Percentiles rank a stretch among this genome's conserved stretches.
Evolutionary conservation across 2,797 vertebrate species (phyloP).

Genomic region (Oryzias sinensis): DNA sequence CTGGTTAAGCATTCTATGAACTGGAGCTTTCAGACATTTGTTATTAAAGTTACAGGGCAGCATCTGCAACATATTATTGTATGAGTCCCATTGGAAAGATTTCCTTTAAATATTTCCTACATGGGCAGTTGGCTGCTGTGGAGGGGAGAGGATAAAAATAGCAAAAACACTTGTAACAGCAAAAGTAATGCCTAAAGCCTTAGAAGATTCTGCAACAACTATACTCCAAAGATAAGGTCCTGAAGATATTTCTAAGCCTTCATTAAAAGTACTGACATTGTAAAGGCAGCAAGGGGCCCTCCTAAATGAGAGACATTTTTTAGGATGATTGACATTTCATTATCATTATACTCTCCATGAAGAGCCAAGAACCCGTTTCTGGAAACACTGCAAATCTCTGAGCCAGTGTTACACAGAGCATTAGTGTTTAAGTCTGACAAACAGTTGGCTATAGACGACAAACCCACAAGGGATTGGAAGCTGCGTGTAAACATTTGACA

Average conservation of each 20-base stretch:
- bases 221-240: conserved; percentile 45
- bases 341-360: conserved; percentile 59
- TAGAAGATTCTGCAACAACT: conserved; percentile 43
- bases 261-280: conserved; percentile 49
- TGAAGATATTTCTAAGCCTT: conserved; percentile 41
- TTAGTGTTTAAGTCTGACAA: conserved; percentile 39
- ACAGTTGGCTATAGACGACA: conserved; percentile 33
- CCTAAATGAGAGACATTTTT: conserved; percentile 58
- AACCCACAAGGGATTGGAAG: conserved; percentile 25
- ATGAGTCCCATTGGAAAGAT: conserved; percentile 59
- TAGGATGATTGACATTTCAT: conserved; percentile 65
- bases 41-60: conserved; percentile 36
- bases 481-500: conserved; percentile 31
- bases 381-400: conserved; percentile 56
- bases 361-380: conserved; percentile 57
- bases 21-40: conserved; percentile 41
- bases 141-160: conserved; percentile 47
- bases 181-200: conserved; percentile 39
- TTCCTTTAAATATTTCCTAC: conserved; percentile 64
- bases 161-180: conserved; percentile 38
- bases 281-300: conserved; percentile 46
- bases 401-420: conserved; percentile 38
- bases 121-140: conserved; percentile 35
- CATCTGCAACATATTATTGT: conserved; percentile 49
- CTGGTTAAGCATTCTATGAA: conserved; percentile 55